Conservation (phyloP, 2,113 vertebrate species). For the Seriola aureovittata region DNA sequence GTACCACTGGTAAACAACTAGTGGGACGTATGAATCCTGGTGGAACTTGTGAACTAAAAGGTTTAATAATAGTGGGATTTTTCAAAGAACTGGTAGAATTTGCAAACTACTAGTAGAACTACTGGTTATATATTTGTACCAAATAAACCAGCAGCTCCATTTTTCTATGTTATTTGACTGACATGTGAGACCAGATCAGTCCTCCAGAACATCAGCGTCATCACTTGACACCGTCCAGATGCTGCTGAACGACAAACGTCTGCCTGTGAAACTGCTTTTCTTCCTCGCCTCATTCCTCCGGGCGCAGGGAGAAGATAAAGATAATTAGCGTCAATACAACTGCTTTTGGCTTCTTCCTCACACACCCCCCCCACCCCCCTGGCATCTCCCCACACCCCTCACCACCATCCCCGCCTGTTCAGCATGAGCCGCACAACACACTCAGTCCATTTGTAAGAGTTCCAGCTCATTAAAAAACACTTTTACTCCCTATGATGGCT, state of each 20-base stretch:
- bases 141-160: too few relatives aligned
- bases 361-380: neutral
- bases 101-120: too few relatives aligned
- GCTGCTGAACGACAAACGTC: neutral
- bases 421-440: conserved; percentile 34
- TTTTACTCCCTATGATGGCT: conserved; percentile 53
- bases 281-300: conserved; percentile 11
- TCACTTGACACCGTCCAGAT: neutral
- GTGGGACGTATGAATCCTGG: too few relatives aligned
- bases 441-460: conserved; percentile 57
- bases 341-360: conserved; percentile 47
- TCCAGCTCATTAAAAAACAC: conserved; percentile 70
- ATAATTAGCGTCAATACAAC: conserved; percentile 47
- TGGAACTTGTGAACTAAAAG: too few relatives aligned
- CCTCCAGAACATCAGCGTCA: neutral
- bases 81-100: too few relatives aligned
- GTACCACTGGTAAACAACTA: too few relatives aligned
- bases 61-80: too few relatives aligned
- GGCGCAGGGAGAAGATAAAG: conserved; percentile 31
- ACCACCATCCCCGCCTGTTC: conserved; percentile 45
- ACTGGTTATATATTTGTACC: too few relatives aligned
- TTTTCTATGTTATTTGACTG: too few relatives aligned
- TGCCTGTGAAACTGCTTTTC: conserved; percentile 22
- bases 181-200: too few relatives aligned
- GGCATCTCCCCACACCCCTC: too few relatives aligned